Evolutionary conservation across 2,888 invertebrate species (phyloP), one percentile per base, ranked within the genome.

Genomic region (Zhengitettix transpicula): DNA sequence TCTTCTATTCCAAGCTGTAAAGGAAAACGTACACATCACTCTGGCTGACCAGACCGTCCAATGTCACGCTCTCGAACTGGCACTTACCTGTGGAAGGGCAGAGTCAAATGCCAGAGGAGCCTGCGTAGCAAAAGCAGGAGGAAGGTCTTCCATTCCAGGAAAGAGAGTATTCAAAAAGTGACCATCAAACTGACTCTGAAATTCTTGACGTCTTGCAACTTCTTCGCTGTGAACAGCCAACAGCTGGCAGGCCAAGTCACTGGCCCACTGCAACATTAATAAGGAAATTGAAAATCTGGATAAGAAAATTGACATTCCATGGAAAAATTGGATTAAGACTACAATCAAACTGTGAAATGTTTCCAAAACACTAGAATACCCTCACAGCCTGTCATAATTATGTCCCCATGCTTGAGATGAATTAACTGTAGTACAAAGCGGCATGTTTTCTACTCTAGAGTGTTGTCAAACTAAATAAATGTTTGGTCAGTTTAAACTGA

Each of bases 101-200:
- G 79, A 78, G 71, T 92, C 91, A 69, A 90, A 91, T n/a, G 79
- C 74, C 0, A 82, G 75, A 0, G 90, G 89, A 60, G 86, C 81
- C 69, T 86, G 83, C 7, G 87, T 89, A 57, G 90, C 93, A 72
- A 89, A 96, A 0, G 84, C 77, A 3, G 87, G 85, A 1, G 93
- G 89, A 63, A 85, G 75, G 68, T 96, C 96, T 58, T 87, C 85
- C 78, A 97, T 82, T 0, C 96, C 96, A 1, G 91, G 89, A 73
- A 98, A 98, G 52, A 98, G 74, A 12, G 84, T 51, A 53, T 59
- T 62, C 42, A 63, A 58, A 65, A 81, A 80, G 68, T 81, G 97
- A 0, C 88, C 88, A 40, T 90, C 88, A 68, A 92, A 88, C 62
- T 83, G 78, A 0, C 75, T 69, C 66, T 85, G 83, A 71, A 96